Evolutionary conservation across 2,888 invertebrate species (phyloP).

Genomic region (Eristalinus sepulchralis): DNA sequence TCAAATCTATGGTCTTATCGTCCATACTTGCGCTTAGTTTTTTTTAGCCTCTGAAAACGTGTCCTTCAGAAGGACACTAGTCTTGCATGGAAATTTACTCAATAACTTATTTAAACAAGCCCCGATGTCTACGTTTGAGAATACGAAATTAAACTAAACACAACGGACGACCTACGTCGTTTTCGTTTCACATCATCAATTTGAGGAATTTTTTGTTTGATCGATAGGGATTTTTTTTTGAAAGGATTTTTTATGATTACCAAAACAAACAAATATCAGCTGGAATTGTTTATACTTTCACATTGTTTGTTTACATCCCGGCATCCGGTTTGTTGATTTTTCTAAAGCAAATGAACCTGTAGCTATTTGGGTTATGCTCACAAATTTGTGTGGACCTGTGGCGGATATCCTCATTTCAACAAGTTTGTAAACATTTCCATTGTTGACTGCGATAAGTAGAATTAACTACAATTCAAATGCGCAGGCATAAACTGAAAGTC

Average conservation of each 20-base stretch:
- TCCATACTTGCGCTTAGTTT: slow-evolving; percentile 85
- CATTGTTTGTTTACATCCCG: neutral
- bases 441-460: slow-evolving; percentile 12
- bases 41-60: neutral
- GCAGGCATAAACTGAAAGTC: slow-evolving; percentile 22
- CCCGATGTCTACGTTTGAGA: slow-evolving; percentile 25
- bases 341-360: slow-evolving; percentile 27
- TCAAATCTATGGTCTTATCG: slow-evolving; percentile 93
- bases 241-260: neutral
- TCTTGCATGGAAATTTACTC: slow-evolving; percentile 53
- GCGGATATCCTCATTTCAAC: slow-evolving; percentile 40
- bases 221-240: slow-evolving; percentile 53
- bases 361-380: slow-evolving; percentile 23
- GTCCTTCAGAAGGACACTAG: slow-evolving; percentile 65
- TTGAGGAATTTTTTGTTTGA: slow-evolving; percentile 64
- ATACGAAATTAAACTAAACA: slow-evolving; percentile 48
- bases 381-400: neutral
- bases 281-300: slow-evolving; percentile 44
- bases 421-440: slow-evolving; percentile 35
- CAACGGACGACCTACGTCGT: slow-evolving; percentile 6
- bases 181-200: slow-evolving; percentile 44
- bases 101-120: slow-evolving; percentile 3
- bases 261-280: slow-evolving; percentile 39
- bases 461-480: slow-evolving; percentile 6
- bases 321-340: neutral